phyloP scores from a whole-genome alignment of 2,888 invertebrate genomes.

The Eilema depressum region DNA sequence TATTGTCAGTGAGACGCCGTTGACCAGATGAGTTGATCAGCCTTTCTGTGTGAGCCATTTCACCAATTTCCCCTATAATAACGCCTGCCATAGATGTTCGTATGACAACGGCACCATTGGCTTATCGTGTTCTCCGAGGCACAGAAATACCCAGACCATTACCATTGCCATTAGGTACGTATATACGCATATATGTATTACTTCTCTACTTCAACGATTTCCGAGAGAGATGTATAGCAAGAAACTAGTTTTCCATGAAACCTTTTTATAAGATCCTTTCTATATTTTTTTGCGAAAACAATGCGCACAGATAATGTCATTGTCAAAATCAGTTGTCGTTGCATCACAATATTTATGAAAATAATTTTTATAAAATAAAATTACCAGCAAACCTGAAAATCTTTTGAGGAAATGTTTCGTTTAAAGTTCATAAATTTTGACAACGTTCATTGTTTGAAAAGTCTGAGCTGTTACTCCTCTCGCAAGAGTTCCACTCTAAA shows the following conservation, averaged over 20 bases:
- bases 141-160: too few species aligned
- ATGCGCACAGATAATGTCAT: neutral
- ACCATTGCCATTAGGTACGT: too few species aligned
- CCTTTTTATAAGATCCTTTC: neutral
- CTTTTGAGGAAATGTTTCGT: constrained; percentile 6
- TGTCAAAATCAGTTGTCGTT: neutral
- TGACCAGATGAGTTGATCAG: too few species aligned
- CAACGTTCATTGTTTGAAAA: constrained; percentile 2
- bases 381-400: neutral
- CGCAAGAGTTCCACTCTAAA: constrained; percentile 2
- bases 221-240: neutral
- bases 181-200: too few species aligned
- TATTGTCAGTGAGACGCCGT: too few species aligned
- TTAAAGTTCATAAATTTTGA: neutral
- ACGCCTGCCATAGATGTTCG: too few species aligned
- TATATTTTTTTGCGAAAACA: neutral
- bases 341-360: neutral
- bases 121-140: too few species aligned
- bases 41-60: too few species aligned
- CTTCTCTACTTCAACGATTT: too few species aligned
- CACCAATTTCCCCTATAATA: too few species aligned
- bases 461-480: neutral
- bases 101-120: too few species aligned
- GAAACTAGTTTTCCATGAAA: neutral
- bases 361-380: neutral